Conservation (phyloP, 2,113 vertebrate genomes). For the Poicephalus meyeri region DNA sequence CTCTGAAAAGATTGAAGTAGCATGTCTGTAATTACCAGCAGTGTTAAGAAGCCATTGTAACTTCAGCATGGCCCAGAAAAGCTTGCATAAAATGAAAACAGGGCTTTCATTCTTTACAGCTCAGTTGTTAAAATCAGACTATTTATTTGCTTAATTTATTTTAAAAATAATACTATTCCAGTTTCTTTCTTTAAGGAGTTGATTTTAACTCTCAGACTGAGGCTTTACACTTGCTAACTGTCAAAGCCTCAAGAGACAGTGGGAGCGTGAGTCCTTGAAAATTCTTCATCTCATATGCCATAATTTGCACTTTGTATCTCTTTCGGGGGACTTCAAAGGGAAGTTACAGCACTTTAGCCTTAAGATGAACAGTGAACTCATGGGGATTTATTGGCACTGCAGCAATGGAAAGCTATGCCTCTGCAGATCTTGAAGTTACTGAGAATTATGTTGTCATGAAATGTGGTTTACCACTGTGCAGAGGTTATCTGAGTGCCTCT, state of each 20-base stretch:
- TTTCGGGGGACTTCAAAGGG: not conserved
- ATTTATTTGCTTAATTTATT: not conserved
- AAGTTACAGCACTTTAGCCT: conserved; percentile 22
- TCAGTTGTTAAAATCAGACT: not conserved
- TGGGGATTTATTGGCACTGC: conserved; percentile 12
- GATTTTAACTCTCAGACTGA: not conserved
- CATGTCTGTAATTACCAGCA: not conserved
- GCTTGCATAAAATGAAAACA: not conserved
- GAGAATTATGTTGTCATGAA: conserved; percentile 10
- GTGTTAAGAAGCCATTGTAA: not conserved
- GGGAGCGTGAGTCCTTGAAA: not conserved
- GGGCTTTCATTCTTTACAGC: not conserved
- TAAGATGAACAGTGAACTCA: not conserved
- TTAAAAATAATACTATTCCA: not conserved
- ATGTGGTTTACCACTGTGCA: conserved; percentile 19
- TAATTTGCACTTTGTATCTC: conserved; percentile 6
- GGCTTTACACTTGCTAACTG: not conserved
- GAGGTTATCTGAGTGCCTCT: not conserved
- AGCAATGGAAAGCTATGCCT: not conserved
- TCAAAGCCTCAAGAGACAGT: not conserved
- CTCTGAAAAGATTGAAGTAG: not conserved
- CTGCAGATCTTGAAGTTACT: not conserved
- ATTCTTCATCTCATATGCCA: not conserved
- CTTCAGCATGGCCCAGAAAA: not conserved
- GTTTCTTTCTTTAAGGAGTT: conserved; percentile 37